Evolutionary conservation across 2,113 vertebrate genomes (phyloP).

Genomic region (Psittacara wagleri): DNA sequence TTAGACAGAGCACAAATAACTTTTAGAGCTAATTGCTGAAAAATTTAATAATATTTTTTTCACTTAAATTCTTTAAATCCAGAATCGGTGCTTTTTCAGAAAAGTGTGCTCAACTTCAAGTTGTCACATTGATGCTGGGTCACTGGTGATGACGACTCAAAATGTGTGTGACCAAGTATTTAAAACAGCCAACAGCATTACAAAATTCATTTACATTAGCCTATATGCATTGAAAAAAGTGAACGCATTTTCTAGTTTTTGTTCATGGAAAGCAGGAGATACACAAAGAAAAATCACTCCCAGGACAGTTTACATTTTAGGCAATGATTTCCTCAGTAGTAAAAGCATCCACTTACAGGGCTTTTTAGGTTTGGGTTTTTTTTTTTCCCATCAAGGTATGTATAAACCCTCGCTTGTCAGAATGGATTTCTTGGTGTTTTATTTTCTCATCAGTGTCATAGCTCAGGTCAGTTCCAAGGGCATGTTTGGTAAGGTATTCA

Average conservation of each 20-base stretch:
- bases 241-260: background rate
- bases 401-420: background rate
- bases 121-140: background rate
- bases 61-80: background rate
- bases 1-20: background rate
- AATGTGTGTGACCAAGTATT: background rate
- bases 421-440: background rate
- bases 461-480: background rate
- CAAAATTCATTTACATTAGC: background rate
- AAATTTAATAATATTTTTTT: background rate
- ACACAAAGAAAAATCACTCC: background rate
- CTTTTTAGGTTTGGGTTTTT: background rate
- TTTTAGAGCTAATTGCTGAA: background rate
- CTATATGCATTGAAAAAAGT: background rate
- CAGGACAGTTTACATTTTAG: background rate
- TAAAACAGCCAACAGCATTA: background rate
- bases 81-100: background rate
- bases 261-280: background rate
- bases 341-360: background rate
- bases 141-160: background rate
- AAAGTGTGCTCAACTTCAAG: background rate
- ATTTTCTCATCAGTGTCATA: background rate
- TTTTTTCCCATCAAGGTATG: background rate
- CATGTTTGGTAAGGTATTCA: background rate
- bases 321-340: background rate